Base-by-base conservation (phyloP, 2,797 vertebrate genomes). In the Microhierax caerulescens region DNA sequence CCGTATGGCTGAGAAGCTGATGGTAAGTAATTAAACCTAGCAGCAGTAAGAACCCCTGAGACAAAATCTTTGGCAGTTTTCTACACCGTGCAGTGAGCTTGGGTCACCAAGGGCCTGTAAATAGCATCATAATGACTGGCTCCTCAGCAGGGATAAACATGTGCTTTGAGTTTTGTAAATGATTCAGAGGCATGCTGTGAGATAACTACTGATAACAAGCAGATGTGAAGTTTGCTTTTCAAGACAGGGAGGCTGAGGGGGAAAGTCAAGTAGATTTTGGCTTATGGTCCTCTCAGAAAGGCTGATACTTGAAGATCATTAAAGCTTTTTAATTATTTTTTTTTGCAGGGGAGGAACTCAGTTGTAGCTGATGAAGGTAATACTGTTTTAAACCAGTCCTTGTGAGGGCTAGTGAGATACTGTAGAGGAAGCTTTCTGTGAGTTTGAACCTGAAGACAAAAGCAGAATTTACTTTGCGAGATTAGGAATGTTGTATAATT, bases 151-250 rank as follows among this genome's bases (percentile, higher is more conserved):
- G 95, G 95, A 96, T 95, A 96, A 97, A 97, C 98, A 98, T 98
- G 97, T 98, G 98, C 98, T 98, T 98, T 98, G 94, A 98, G 97
- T 98, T 98, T 98, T 96, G 96, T 98, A 98, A 98, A 98, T 98
- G 98, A 98, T 98, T 98, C 96, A 98, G 97, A 90, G 96, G 82
- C 97, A 56, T 83, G 74, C 98, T 97, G 97, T 65, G 96, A 98
- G 97, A 97, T 98, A 98, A 98, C 95, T 96, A 97, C 97, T 98
- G 97, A 98, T 98, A 96, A 97, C 97, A 97, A 98, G 98, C 98
- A 98, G 98, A 98, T 98, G 98, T 97, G 97, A 98, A 96, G 57
- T 96, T 93, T 95, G 87, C 94, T 97, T 96, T 97, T 97, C 93
- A 96, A 97, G 97, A 95, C 88, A 85, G 85, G 95, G 65, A 83